Evolutionary conservation across 1,140 invertebrate species (phyloP), one percentile per base, ranked within the genome.

Genomic region (Drosophila arawakana): DNA sequence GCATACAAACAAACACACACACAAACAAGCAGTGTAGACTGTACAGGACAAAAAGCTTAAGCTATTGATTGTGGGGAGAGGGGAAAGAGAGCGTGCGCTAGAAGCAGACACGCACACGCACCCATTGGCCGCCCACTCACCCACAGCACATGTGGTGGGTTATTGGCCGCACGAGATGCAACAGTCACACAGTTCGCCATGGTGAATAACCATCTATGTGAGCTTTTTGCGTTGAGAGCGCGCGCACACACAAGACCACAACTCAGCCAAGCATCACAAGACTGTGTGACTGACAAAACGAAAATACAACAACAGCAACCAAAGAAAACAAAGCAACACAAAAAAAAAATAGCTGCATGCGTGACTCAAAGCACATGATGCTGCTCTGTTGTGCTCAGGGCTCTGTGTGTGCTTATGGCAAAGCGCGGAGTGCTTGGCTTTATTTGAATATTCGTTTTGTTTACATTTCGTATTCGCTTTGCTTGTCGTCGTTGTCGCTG

Each of bases 281-380:
- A 77, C 66, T 43, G 25, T 55, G 35, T 25, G 46, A 39, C 43
- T 10, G 37, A 10, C 25, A 30, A 13, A 44, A 37, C 9, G 43
- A 18, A 49, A 30, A 10, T 37, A 15, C 54, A 49, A 55, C 52
- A 72, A 43, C 21, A 62, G 11, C n/a, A 41, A 21, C 18, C 0
- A 30, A 30, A 5, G 25, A 30, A 30, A 6, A 6, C 25, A 30
- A 65, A 54, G 15, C 7, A 49, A 37, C 46, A 37, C 39, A 10
- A 43, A 59, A 35, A 47, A 62, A 70, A 60, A 65, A 60, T 5
- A 4, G 60, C 60, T 69, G 74, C 44, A 66, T 77, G 74, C 77
- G 77, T 79, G 77, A 79, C 77, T 69, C 43, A 61, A 68, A 73
- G 74, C 77, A 77, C 77, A 79, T 79, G 77, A 79, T 69, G 69